Base-by-base conservation (phyloP, 2,797 vertebrate species). In the Sternotherus odoratus region DNA sequence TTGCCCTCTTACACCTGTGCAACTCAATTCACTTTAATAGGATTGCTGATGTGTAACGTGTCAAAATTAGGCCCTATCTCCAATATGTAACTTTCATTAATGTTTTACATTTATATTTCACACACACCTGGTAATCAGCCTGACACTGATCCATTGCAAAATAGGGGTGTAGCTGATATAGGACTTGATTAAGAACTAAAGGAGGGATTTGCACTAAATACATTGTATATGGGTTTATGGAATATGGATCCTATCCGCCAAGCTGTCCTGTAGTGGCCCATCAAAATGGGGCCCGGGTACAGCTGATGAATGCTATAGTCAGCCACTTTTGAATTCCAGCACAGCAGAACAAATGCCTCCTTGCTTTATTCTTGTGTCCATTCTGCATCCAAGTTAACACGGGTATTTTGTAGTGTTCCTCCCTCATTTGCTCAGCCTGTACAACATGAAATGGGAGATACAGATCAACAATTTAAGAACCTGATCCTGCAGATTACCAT, bases 1-100 rank as follows among this genome's bases (percentile, higher is more conserved):
- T 79, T 95, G 63, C 87, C 94, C 75, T 80, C 30, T 57, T 94
- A 17, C 75, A 82, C 83, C 87, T 87, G 66, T 83, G 75, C 49
- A 95, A 96, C 95, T 94, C 89, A 92, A 88, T 94, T 94, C 50
- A 56, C 63, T 85, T 88, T 91, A 89, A 88, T 91, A 91, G 53
- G 78, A 78, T 86, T 94, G 86, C 78, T 94, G 90, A 88, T 94
- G 79, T 92, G 93, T 93, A 95, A 94, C 92, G 84, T 89, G 79
- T 93, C 78, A 95, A 94, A 94, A 83, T 81, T 19, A 83, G 53
- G 15, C 33, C 83, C n/a, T 93, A 43, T 92, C 82, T 88, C 75
- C 88, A 69, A 77, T 56, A 93, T 84, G 46, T 91, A 87, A 72
- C 60, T 92, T 95, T 26, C 36, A n/a, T 87, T 95, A 92, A 82